These are phyloP conservation scores for Auanema sp. DNA, from an alignment of 2,888 invertebrate genomes.

Conservation along the genomic window DNA sequence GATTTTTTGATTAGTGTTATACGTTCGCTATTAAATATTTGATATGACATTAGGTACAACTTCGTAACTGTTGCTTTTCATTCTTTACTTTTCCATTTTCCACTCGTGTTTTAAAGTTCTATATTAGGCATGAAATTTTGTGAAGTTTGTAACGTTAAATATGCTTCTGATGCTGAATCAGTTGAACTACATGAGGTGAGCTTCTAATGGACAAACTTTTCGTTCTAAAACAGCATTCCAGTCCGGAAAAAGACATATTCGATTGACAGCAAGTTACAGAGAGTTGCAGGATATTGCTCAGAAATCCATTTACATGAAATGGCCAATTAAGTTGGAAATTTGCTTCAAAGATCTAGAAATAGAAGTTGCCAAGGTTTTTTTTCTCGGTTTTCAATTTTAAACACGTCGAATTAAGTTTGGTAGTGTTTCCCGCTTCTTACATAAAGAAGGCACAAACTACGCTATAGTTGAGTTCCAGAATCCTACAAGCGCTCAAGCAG, in stretches of 20 bases:
- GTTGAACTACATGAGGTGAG: slow-evolving; percentile 15
- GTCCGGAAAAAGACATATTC: slow-evolving; percentile 24
- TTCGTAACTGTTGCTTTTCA: neutral
- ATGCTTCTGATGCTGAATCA: slow-evolving; percentile 14
- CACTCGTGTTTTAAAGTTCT: too few relatives aligned
- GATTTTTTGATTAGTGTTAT: slow-evolving; percentile 7
- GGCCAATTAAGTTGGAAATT: neutral
- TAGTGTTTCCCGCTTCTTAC: neutral
- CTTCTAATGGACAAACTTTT: neutral
- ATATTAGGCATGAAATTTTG: slow-evolving; percentile 2
- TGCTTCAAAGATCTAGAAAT: neutral
- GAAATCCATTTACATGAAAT: slow-evolving; percentile 17
- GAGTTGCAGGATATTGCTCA: slow-evolving; percentile 7
- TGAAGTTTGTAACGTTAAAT: slow-evolving; percentile 14
- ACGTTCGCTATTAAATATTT: slow-evolving; percentile 6
- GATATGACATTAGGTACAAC: neutral
- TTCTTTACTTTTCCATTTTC: neutral
- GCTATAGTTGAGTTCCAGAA: neutral
- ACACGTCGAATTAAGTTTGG: too few relatives aligned
- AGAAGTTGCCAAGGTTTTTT: neutral
- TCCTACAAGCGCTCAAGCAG: too few relatives aligned
- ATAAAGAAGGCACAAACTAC: neutral
- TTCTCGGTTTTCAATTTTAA: too few relatives aligned
- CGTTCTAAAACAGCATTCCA: slow-evolving; percentile 3
- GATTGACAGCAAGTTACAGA: slow-evolving; percentile 6